Evolutionary conservation across 1,140 invertebrate species (phyloP).

Genomic region (Bombus balteatus): DNA sequence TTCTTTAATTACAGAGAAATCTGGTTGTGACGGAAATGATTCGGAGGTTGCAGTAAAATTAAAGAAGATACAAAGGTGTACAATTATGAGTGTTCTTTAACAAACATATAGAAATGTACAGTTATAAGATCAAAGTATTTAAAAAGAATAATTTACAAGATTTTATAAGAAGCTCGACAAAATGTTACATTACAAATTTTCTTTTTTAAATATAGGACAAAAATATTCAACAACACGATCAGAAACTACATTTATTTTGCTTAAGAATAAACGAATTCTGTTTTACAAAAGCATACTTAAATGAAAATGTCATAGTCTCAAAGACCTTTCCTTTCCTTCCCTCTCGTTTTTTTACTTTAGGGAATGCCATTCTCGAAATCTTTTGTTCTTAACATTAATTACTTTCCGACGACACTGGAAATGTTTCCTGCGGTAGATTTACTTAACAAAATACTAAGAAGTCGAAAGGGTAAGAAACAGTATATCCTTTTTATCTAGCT

Average conservation of each 20-base stretch:
- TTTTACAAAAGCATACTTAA: neutral
- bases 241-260: neutral
- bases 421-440: constrained; percentile 15
- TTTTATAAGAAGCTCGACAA: too few species aligned
- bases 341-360: neutral
- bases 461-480: constrained; percentile 7
- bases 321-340: neutral
- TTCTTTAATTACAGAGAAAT: too few species aligned
- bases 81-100: too few species aligned
- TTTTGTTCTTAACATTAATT: constrained; percentile 22
- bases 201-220: too few species aligned
- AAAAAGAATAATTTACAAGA: too few species aligned
- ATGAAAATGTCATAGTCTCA: neutral
- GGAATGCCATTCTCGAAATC: neutral
- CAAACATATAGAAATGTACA: too few species aligned
- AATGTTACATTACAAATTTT: too few species aligned
- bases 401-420: neutral
- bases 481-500: neutral
- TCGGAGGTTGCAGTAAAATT: too few species aligned
- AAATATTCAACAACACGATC: too few species aligned
- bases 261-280: neutral
- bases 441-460: neutral
- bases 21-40: too few species aligned
- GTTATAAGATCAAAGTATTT: too few species aligned
- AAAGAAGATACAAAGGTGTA: too few species aligned